These are phyloP conservation scores for Acanthochromis polyacanthus DNA, from an alignment of 2,113 vertebrate genomes.

Conservation along the genomic window DNA sequence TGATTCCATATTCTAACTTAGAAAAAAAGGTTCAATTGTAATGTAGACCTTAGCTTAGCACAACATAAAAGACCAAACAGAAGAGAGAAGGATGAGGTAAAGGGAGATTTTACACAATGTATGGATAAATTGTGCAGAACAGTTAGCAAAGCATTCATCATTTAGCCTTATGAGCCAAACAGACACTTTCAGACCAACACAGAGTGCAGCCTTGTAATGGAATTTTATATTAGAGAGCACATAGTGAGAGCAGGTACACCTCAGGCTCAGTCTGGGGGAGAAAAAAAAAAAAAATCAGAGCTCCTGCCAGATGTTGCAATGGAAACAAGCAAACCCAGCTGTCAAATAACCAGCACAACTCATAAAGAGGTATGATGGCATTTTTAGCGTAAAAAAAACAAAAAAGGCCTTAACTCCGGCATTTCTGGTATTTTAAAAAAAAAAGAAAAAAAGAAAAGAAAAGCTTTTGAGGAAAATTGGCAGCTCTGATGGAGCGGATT, in stretches of 20 bases:
- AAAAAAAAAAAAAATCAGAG: slow-evolving; percentile 37
- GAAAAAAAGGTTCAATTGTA: slow-evolving; percentile 22
- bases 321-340: slow-evolving; percentile 40
- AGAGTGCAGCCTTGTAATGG: slow-evolving; percentile 26
- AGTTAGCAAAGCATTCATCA: slow-evolving; percentile 49
- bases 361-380: slow-evolving; percentile 14
- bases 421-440: neutral
- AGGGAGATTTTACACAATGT: neutral
- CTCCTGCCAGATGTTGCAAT: slow-evolving; percentile 54
- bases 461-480: slow-evolving; percentile 33
- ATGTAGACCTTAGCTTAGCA: neutral
- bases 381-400: slow-evolving; percentile 11
- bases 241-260: slow-evolving; percentile 41
- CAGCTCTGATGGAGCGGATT: slow-evolving; percentile 10
- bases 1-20: slow-evolving; percentile 5
- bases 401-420: slow-evolving; percentile 7
- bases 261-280: slow-evolving; percentile 25
- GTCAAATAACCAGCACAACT: slow-evolving; percentile 25
- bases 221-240: slow-evolving; percentile 59
- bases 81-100: neutral
- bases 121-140: slow-evolving; percentile 33
- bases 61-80: neutral
- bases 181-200: slow-evolving; percentile 22
- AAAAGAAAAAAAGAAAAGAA: neutral
- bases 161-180: slow-evolving; percentile 24